A percentile compares a stretch with the other conserved stretches of the same genome.
phyloP scores from a whole-genome alignment of 2,113 vertebrate species.

The Rynchops niger region DNA sequence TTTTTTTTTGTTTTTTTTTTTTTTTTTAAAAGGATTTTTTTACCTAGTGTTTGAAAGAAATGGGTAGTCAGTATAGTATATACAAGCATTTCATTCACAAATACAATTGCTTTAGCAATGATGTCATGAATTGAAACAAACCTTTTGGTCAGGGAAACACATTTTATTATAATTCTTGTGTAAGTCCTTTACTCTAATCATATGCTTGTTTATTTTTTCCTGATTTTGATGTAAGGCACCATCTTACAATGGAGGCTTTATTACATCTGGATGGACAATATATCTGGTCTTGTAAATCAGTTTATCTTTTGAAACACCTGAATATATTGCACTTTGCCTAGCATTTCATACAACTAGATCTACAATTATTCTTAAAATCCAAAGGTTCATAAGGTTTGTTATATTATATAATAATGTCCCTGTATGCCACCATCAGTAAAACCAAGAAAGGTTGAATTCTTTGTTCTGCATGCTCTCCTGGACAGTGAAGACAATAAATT shows the following conservation, averaged over 20 bases:
- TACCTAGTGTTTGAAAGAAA: neutral
- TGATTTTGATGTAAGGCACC: neutral
- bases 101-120: neutral
- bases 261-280: neutral
- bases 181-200: neutral
- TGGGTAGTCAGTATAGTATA: neutral
- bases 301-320: neutral
- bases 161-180: neutral
- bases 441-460: neutral
- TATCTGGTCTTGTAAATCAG: neutral
- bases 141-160: fast-evolving
- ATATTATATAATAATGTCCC: neutral
- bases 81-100: neutral
- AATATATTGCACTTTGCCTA: neutral
- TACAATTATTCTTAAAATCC: neutral
- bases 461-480: neutral
- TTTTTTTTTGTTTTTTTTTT: too few relatives aligned
- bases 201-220: neutral
- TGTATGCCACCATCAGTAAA: neutral
- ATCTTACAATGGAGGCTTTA: neutral
- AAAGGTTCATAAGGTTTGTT: neutral
- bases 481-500: neutral
- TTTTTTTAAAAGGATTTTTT: neutral
- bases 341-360: neutral
- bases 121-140: neutral